Conservation (phyloP, 1,140 invertebrate species). For the Augochlora pura region DNA sequence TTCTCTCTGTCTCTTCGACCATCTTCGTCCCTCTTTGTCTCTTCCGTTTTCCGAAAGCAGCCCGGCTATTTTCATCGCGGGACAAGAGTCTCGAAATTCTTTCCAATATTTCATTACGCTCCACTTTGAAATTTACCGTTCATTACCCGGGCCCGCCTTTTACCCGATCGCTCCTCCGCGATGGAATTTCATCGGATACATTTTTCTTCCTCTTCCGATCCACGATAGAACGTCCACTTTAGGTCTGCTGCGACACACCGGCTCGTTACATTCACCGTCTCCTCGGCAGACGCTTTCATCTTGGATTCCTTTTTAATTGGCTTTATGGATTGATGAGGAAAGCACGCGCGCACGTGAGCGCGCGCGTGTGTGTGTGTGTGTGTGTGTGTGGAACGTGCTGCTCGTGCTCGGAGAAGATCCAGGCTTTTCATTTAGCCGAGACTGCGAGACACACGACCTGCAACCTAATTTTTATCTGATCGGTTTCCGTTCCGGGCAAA, state of each 20-base stretch:
- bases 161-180: not conserved
- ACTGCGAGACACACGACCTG: too few species aligned
- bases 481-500: too few species aligned
- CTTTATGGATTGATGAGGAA: not conserved
- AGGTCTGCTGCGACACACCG: not conserved
- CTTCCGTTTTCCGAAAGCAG: slow-evolving; percentile 10
- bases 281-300: not conserved
- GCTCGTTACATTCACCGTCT: not conserved
- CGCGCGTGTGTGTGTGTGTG: too few species aligned
- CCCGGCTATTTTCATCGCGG: slow-evolving; percentile 19
- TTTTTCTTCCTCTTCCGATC: not conserved
- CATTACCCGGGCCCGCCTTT: slow-evolving; percentile 27
- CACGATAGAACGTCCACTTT: not conserved
- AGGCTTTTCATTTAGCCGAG: too few species aligned
- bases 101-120: slow-evolving; percentile 46
- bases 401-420: too few species aligned
- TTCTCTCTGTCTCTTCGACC: too few species aligned
- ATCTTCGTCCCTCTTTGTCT: too few species aligned
- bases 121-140: slow-evolving; percentile 45
- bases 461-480: too few species aligned
- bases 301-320: not conserved
- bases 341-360: too few species aligned
- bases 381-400: too few species aligned
- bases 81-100: slow-evolving; percentile 34
- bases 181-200: slow-evolving; percentile 6